Evolutionary conservation across 1,140 invertebrate species (phyloP).

Genomic region (Himalopsyche phryganea): DNA sequence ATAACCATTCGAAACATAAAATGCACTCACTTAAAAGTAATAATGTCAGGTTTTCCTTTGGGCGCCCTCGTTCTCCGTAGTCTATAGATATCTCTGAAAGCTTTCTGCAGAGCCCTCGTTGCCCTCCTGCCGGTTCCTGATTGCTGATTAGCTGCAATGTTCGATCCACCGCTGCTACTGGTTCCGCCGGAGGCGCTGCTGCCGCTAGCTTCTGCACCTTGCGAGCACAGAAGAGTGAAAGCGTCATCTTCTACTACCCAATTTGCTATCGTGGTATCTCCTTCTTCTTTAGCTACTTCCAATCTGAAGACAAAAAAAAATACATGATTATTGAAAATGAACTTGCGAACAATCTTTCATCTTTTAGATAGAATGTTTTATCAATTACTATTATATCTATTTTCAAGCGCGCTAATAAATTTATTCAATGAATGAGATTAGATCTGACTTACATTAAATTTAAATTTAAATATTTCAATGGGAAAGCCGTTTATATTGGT

Average conservation of each 20-base stretch:
- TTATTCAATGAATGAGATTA: too few relatives aligned
- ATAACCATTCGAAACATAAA: too few relatives aligned
- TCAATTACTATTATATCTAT: too few relatives aligned
- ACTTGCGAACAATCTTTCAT: too few relatives aligned
- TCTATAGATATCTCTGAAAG: slow-evolving; percentile 86
- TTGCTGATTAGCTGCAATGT: slow-evolving; percentile 59
- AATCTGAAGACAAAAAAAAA: slow-evolving; percentile 42
- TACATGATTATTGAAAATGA: too few relatives aligned
- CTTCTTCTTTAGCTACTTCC: slow-evolving; percentile 71
- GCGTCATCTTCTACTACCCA: slow-evolving; percentile 86
- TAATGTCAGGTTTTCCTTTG: slow-evolving; percentile 84
- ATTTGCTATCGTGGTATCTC: slow-evolving; percentile 72
- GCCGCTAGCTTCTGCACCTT: slow-evolving; percentile 39
- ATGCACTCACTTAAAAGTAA: slow-evolving; percentile 85
- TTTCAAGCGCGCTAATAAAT: too few relatives aligned
- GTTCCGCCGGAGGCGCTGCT: slow-evolving; percentile 2
- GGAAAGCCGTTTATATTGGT: too few relatives aligned
- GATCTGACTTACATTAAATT: too few relatives aligned
- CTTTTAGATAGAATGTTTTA: too few relatives aligned
- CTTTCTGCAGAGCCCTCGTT: slow-evolving; percentile 78
- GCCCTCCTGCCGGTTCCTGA: slow-evolving; percentile 61
- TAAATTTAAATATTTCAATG: too few relatives aligned
- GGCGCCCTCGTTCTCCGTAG: slow-evolving; percentile 81
- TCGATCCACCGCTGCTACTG: slow-evolving; percentile 54
- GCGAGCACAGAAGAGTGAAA: slow-evolving; percentile 72